phyloP scores from a whole-genome alignment of 2,113 vertebrate genomes.

The Pangasianodon gigas region DNA sequence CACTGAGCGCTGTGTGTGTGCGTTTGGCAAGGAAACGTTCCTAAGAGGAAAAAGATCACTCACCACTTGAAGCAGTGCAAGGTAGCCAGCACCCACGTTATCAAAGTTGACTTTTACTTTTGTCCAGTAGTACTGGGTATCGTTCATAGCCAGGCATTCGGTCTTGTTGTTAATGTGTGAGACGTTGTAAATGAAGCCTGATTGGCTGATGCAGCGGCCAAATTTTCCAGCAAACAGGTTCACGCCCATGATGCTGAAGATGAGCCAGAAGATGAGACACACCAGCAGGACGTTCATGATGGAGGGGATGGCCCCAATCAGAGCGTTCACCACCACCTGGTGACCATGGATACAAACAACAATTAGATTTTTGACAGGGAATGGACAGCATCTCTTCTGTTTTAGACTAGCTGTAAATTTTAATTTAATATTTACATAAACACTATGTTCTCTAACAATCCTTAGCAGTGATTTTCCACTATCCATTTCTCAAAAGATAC shows the following conservation, averaged over 20 bases:
- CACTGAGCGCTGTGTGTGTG: constrained; percentile 19
- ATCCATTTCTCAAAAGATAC: not conserved
- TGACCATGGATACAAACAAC: constrained; percentile 21
- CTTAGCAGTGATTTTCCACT: not conserved
- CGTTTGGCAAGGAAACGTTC: not conserved
- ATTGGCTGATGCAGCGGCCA: constrained; percentile 88
- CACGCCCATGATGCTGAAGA: constrained; percentile 99
- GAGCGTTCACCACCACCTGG: constrained; percentile 96
- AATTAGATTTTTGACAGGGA: constrained; percentile 26
- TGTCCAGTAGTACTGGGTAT: constrained; percentile 86
- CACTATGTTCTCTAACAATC: not conserved
- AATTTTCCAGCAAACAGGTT: constrained; percentile 97
- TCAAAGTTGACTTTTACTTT: constrained; percentile 99
- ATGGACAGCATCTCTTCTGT: not conserved
- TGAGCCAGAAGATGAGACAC: constrained; percentile 99
- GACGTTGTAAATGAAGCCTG: constrained; percentile 78
- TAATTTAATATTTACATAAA: not conserved
- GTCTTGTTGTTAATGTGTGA: constrained; percentile 86
- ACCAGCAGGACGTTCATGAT: constrained; percentile 99
- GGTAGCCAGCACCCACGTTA: constrained; percentile 94
- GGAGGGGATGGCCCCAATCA: constrained; percentile 96
- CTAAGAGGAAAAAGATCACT: constrained; percentile 62
- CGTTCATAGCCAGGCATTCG: constrained; percentile 80
- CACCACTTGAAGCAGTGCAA: constrained; percentile 97
- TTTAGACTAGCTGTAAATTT: not conserved